phyloP scores from a whole-genome alignment of 2,888 invertebrate species.

The Acanthosepion lycidas region DNA sequence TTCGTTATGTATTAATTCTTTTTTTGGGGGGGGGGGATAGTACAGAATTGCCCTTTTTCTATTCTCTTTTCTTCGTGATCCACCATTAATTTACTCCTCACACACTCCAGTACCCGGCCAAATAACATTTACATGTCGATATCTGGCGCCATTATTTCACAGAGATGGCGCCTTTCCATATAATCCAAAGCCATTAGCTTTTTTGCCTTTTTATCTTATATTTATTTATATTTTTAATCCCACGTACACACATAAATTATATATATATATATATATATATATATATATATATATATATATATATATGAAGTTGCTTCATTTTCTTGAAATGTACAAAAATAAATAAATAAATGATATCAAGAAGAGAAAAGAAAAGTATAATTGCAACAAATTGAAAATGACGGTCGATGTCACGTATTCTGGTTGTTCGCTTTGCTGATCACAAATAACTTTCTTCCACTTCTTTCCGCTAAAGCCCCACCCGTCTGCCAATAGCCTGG shows the following conservation, averaged over 20 bases:
- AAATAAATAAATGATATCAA: background rate
- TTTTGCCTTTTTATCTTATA: background rate
- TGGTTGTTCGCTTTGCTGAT: background rate
- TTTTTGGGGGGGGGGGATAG: too few relatives aligned
- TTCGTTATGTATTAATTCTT: background rate
- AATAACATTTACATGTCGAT: background rate
- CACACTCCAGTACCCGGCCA: background rate
- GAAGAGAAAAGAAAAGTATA: background rate
- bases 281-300: background rate
- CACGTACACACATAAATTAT: background rate
- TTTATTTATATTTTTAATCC: background rate
- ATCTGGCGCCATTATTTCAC: background rate
- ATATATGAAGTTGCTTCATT: background rate
- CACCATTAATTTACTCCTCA: background rate
- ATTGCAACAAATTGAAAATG: background rate
- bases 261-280: background rate
- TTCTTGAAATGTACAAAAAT: background rate
- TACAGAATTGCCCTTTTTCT: background rate
- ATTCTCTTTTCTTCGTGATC: background rate
- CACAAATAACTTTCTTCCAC: background rate
- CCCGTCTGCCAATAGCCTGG: background rate
- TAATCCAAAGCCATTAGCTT: slow-evolving; percentile 4
- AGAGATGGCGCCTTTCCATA: background rate
- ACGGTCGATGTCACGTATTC: background rate
- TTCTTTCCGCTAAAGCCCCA: background rate